phyloP scores from a whole-genome alignment of 2,888 invertebrate genomes.

The Camptogramma bilineatum region DNA sequence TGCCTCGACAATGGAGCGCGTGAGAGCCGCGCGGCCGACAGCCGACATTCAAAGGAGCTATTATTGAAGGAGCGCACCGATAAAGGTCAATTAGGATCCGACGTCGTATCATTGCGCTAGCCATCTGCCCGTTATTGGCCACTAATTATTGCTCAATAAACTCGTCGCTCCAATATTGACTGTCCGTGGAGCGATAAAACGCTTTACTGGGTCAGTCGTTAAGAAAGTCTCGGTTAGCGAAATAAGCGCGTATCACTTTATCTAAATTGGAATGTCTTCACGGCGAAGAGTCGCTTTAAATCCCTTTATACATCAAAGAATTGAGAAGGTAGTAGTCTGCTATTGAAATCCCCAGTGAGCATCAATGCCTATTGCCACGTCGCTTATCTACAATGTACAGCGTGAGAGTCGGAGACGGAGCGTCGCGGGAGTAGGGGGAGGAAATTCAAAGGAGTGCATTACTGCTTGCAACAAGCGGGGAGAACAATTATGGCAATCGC shows the following conservation, averaged over 20 bases:
- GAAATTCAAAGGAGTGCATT: slow-evolving; percentile 73
- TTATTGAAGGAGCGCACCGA: slow-evolving; percentile 67
- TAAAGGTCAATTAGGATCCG: slow-evolving; percentile 74
- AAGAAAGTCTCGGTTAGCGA: slow-evolving; percentile 38
- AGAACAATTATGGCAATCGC: slow-evolving; percentile 57
- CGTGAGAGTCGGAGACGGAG: slow-evolving; percentile 54
- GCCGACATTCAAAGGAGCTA: slow-evolving; percentile 72
- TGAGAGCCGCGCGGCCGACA: slow-evolving; percentile 62
- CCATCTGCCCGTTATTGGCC: slow-evolving; percentile 51
- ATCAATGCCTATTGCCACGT: slow-evolving; percentile 83
- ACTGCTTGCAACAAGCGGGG: slow-evolving; percentile 53
- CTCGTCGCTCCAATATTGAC: slow-evolving; percentile 44
- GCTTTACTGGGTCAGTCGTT: slow-evolving; percentile 49
- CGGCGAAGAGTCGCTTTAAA: slow-evolving; percentile 70
- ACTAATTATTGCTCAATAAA: slow-evolving; percentile 58
- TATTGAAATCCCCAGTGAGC: slow-evolving; percentile 80
- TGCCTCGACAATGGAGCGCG: slow-evolving; percentile 67
- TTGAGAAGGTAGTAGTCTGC: slow-evolving; percentile 69
- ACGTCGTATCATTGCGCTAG: slow-evolving; percentile 50
- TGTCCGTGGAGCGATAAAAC: slow-evolving; percentile 46
- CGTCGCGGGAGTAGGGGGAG: slow-evolving; percentile 49
- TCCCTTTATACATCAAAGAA: slow-evolving; percentile 78
- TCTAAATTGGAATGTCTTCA: slow-evolving; percentile 66
- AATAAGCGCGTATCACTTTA: slow-evolving; percentile 50
- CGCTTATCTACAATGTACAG: slow-evolving; percentile 78